Evolutionary conservation across 2,797 vertebrate genomes (phyloP), one percentile per base, ranked within the genome.

Genomic region (Atherinosoma microstoma): DNA sequence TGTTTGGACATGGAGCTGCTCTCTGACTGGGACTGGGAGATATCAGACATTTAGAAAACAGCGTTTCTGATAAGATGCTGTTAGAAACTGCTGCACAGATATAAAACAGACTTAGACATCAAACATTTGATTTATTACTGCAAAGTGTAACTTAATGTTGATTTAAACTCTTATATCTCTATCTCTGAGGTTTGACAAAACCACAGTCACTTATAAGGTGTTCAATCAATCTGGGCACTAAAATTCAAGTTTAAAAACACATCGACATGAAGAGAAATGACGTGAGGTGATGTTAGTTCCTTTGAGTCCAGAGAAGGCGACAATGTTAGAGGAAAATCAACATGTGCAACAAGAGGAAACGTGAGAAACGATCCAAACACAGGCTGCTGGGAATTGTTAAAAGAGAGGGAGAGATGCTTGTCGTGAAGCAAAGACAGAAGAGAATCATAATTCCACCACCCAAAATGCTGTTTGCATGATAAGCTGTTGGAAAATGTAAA

Each of bases 1-100:
- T 98, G 97, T 96, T 97, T 98, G 95, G 97, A 96, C 91, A 98
- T 96, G 92, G 97, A 97, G 94, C 95, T 97, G 95, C 96, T 97
- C 94, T 96, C 97, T 70, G 96, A 98, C 93, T 97, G 96, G 82
- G 96, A 97, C 97, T 98, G 94, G 58, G 42, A 84, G 64, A 84
- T 32, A 66, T 2, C 51, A 61, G 18, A 72, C 7, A 66, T 20
- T 61, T 69, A 42, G 72, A 74, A 64, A 27, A 30, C 9, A 30
- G 22, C 4, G 29, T 45, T 78, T 9, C 0, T 58, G 0, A 63
- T 30, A 5, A 45, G 42, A 13, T 0, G 18, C 0, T 2, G 60
- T 35, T 9, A 34, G 61, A 70, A 53, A 11, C 6, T 53, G 20
- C 11, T 18, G 42, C n/a, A 15, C 8, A 34, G 27, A 59, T 3